Percentiles rank a stretch among this genome's conserved stretches.
phyloP scores from a whole-genome alignment of 2,797 vertebrate genomes.

The Acomys russatus region DNA sequence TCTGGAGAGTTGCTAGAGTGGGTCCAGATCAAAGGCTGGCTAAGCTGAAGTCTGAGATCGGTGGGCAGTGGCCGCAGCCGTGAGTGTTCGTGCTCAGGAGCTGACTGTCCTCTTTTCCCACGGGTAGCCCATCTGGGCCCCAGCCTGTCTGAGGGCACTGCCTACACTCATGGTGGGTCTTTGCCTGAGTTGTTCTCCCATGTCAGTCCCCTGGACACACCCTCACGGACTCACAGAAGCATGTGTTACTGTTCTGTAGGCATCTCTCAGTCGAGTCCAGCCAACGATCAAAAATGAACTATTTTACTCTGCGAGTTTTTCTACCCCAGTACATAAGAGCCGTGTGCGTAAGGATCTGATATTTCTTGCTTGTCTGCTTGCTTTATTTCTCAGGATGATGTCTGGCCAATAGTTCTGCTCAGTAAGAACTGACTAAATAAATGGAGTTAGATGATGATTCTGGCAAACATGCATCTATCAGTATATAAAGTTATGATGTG shows the following conservation, averaged over 20 bases:
- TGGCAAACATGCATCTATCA: background rate
- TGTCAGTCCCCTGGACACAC: background rate
- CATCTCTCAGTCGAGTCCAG: background rate
- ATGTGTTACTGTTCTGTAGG: background rate
- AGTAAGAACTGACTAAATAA: background rate
- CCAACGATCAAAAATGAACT: background rate
- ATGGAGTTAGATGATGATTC: background rate
- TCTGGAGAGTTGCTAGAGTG: background rate
- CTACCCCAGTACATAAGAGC: background rate
- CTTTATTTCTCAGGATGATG: constrained; percentile 15
- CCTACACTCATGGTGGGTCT: background rate
- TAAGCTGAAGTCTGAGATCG: background rate
- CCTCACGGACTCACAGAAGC: background rate
- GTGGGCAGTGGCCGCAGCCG: background rate
- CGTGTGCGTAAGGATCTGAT: background rate
- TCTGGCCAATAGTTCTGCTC: background rate
- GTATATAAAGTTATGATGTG: background rate
- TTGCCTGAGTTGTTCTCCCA: background rate
- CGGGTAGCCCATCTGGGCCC: background rate
- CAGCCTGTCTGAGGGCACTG: background rate
- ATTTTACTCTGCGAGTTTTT: background rate
- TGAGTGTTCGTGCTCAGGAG: background rate
- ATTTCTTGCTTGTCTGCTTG: background rate
- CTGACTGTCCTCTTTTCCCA: background rate
- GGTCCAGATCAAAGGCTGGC: background rate